Conservation (phyloP, 1,140 invertebrate genomes). For the Pteromalus puparum region DNA sequence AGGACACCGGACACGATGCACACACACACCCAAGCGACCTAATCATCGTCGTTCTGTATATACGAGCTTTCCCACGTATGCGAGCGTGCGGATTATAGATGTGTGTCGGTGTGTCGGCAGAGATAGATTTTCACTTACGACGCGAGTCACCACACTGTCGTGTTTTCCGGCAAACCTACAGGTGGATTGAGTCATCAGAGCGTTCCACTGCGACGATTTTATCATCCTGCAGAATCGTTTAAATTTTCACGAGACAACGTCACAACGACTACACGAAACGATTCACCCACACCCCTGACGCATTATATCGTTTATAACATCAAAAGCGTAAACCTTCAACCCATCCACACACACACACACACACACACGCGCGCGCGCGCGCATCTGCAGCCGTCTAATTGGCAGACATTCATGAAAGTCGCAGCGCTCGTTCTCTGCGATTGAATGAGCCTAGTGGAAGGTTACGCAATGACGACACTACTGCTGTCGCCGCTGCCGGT, state of each 20-base stretch:
- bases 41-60: constrained; percentile 54
- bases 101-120: no score
- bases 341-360: not conserved
- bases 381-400: constrained; percentile 17
- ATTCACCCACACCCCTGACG: no score
- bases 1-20: constrained; percentile 63
- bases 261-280: no score
- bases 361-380: not conserved
- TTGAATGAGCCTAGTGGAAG: constrained; percentile 42
- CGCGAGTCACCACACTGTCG: constrained; percentile 13
- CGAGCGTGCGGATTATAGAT: not conserved
- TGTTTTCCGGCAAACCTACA: no score
- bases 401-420: constrained; percentile 41
- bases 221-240: no score
- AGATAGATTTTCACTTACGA: not conserved
- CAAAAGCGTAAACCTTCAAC: not conserved
- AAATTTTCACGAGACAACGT: no score
- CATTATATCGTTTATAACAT: no score
- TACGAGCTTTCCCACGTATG: constrained; percentile 58
- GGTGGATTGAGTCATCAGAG: no score
- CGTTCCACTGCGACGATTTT: no score
- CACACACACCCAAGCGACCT: constrained; percentile 58
- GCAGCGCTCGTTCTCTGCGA: not conserved
- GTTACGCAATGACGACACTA: constrained; percentile 48
- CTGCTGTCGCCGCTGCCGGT: constrained; percentile 55